Conservation (phyloP, 2,797 vertebrate species). For the Myripristis murdjan region DNA sequence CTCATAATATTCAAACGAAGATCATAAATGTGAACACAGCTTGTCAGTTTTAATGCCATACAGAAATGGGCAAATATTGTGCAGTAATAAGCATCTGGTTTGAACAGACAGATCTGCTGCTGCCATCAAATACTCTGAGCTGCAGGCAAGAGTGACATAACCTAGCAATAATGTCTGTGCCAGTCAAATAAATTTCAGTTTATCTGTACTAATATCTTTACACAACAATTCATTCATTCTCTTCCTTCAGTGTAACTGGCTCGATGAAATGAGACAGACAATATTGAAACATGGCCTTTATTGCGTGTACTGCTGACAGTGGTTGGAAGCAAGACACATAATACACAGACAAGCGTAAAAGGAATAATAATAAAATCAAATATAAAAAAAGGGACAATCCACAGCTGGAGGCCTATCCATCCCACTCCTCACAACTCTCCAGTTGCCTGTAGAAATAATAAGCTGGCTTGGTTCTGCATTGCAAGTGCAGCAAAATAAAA, state of each 20-base stretch:
- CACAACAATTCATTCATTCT: conserved; percentile 51
- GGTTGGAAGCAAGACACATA: conserved; percentile 52
- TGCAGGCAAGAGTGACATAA: conserved; percentile 15
- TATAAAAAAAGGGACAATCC: conserved; percentile 29
- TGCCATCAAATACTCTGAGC: not conserved
- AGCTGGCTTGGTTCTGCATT: not conserved
- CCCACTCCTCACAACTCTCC: conserved; percentile 14
- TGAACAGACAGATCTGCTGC: conserved; percentile 15
- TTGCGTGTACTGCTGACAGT: conserved; percentile 64
- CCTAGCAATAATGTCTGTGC: conserved; percentile 65
- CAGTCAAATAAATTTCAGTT: conserved; percentile 66
- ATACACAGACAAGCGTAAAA: conserved; percentile 29
- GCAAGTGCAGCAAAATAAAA: conserved; percentile 9
- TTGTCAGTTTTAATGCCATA: too few relatives aligned
- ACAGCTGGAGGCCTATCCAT: conserved; percentile 27
- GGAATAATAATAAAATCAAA: conserved; percentile 68
- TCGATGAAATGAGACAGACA: conserved; percentile 60
- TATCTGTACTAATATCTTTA: conserved; percentile 69
- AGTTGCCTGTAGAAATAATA: conserved; percentile 16
- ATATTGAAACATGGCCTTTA: conserved; percentile 72
- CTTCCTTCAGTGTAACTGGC: conserved; percentile 33
- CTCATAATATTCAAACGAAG: too few relatives aligned
- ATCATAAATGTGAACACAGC: too few relatives aligned
- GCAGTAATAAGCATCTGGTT: not conserved
- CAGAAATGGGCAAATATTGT: too few relatives aligned